These are phyloP conservation scores for Bombus waltoni DNA, from an alignment of 1,140 invertebrate genomes.

Conservation along the genomic window DNA sequence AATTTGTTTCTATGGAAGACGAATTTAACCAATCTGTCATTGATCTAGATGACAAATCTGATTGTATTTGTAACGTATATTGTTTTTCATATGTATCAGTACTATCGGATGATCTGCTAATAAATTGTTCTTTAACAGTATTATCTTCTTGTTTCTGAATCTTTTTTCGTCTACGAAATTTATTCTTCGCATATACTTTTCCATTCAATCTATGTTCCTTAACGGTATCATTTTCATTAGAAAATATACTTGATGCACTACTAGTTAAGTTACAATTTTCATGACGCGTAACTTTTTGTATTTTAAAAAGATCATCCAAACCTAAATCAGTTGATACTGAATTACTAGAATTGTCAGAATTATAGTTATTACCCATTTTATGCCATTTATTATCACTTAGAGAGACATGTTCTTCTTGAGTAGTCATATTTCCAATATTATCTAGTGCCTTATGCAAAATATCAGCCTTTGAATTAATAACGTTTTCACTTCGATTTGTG, in stretches of 20 bases:
- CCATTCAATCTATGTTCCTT: background rate
- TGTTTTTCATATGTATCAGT: background rate
- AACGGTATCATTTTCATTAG: background rate
- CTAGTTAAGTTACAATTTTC: background rate
- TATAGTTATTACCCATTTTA: background rate
- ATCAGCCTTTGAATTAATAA: background rate
- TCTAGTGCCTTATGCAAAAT: background rate
- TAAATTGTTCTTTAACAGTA: constrained; percentile 7
- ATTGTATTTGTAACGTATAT: background rate
- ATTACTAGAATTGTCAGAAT: background rate
- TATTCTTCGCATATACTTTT: background rate
- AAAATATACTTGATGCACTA: background rate
- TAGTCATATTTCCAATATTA: background rate
- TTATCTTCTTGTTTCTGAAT: constrained; percentile 37
- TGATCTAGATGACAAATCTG: background rate
- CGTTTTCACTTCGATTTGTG: background rate
- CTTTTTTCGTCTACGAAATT: background rate
- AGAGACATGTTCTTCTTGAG: background rate
- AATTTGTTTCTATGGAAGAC: background rate
- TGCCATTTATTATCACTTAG: background rate
- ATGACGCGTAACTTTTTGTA: background rate
- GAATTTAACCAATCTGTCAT: background rate
- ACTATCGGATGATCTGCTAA: background rate
- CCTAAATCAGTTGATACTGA: background rate
- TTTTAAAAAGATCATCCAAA: background rate